phyloP scores from a whole-genome alignment of 2,797 vertebrate genomes.

The Coreius guichenoti region DNA sequence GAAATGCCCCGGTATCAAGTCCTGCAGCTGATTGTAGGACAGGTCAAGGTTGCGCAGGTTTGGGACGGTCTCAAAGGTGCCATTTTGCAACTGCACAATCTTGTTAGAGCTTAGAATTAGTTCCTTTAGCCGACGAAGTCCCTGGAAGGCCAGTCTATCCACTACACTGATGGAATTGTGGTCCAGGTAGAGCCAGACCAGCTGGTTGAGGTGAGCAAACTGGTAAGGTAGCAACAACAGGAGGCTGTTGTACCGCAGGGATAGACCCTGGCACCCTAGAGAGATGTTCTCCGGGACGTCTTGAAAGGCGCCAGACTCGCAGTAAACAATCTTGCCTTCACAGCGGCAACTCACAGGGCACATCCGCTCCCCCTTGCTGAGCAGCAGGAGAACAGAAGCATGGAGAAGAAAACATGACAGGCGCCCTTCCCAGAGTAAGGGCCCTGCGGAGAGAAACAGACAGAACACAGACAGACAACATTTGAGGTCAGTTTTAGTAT shows the following conservation, averaged over 20 bases:
- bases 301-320: constrained; percentile 91
- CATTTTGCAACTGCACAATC: constrained; percentile 89
- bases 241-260: constrained; percentile 93
- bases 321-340: constrained; percentile 96
- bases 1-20: constrained; percentile 89
- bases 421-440: constrained; percentile 75
- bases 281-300: constrained; percentile 94
- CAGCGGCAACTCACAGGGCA: constrained; percentile 94
- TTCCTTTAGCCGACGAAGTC: constrained; percentile 94
- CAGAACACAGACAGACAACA: constrained; percentile 52
- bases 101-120: constrained; percentile 96
- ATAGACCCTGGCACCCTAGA: constrained; percentile 92
- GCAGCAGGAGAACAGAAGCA: constrained; percentile 78
- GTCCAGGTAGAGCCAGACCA: constrained; percentile 97
- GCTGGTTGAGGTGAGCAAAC: constrained; percentile 94
- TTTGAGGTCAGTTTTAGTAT: constrained; percentile 41
- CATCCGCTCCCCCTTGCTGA: constrained; percentile 85
- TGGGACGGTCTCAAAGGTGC: constrained; percentile 89
- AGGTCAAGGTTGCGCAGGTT: constrained; percentile 95
- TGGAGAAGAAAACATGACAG: constrained; percentile 78
- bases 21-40: constrained; percentile 93
- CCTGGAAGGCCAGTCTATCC: constrained; percentile 91
- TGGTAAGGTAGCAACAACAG: constrained; percentile 90
- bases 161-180: constrained; percentile 89
- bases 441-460: constrained; percentile 74